These are phyloP conservation scores for Periophthalmus modestus DNA, from an alignment of 2,113 vertebrate species.

Conservation along the genomic window DNA sequence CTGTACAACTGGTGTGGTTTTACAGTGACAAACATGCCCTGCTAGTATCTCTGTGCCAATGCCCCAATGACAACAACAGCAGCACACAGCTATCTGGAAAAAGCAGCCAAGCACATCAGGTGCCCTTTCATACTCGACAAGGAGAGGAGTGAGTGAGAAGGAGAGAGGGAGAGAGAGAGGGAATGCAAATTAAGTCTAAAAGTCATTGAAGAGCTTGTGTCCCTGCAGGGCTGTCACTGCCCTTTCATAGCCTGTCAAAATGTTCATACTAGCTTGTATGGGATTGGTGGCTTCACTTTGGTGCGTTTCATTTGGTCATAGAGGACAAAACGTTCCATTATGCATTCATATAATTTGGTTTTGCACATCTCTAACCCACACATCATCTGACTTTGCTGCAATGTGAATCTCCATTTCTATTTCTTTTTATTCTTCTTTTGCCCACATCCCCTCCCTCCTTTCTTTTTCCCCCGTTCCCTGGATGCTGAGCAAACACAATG, in stretches of 20 bases:
- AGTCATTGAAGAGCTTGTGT: constrained; percentile 74
- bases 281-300: constrained; percentile 45
- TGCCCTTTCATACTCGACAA: constrained; percentile 72
- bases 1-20: constrained; percentile 18
- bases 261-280: constrained; percentile 42
- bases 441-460: constrained; percentile 23
- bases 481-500: constrained; percentile 69
- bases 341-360: background rate
- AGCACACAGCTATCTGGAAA: constrained; percentile 45
- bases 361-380: background rate
- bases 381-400: constrained; percentile 53
- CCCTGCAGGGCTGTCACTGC: constrained; percentile 72
- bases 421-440: constrained; percentile 11
- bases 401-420: constrained; percentile 37
- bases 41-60: constrained; percentile 7
- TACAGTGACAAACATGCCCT: constrained; percentile 21
- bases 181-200: constrained; percentile 77
- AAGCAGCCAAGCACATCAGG: constrained; percentile 68
- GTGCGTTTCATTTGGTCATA: constrained; percentile 18
- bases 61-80: constrained; percentile 25
- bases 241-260: constrained; percentile 70
- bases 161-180: constrained; percentile 27
- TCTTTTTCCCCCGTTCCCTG: constrained; percentile 39
- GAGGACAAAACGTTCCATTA: background rate
- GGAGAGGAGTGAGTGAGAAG: constrained; percentile 32